Evolutionary conservation across 2,797 vertebrate genomes (phyloP), one percentile per base, ranked within the genome.

Genomic region (Rhabdophis nuchalis): DNA sequence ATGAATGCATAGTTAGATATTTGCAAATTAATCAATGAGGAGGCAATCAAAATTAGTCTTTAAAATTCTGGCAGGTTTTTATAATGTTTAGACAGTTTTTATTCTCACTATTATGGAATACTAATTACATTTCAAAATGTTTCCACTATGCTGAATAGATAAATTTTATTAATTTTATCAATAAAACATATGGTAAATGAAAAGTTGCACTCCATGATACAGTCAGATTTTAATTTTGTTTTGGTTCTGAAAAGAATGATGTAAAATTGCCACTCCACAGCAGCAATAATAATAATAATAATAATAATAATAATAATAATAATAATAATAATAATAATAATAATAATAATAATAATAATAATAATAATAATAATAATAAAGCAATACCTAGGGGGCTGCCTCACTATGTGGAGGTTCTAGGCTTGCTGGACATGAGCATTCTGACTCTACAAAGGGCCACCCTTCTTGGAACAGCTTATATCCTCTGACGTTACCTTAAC

Each of bases 61-160:
- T 94, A 32, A 53, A 91, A 92, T 96, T 25, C 61, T 91, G 32
- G 3, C 41, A 89, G 94, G 50, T 85, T 87, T 82, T 93, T 93
- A 60, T 72, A 36, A 72, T 93, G 46, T 94, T 93, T 32, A 89
- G 27, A 50, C 72, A 58, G 32, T 72, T 18, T 94, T 95, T 94
- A 32, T 92, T 92, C 68, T 72, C 32, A 36, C 68, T 85, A 0
- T 89, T 90, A 64, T 91, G 90, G 54, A 95, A 91, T 88, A 72
- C 27, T 64, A 93, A 46, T 95, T 90, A 50, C 36, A 29, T 91
- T 54, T 93, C 77, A 93, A 92, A 54, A 4, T 88, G 82, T 95
- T 95, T 95, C 92, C 88, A 91, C 50, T 94, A 36, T 72, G 91
- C 29, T 93, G 10, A 93, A 57, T 91, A 95, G 0, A 36, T 72